A percentile compares a stretch with the other conserved stretches of the same genome.
phyloP scores from a whole-genome alignment of 2,113 vertebrate genomes.

The Tragelaphus imberbis region DNA sequence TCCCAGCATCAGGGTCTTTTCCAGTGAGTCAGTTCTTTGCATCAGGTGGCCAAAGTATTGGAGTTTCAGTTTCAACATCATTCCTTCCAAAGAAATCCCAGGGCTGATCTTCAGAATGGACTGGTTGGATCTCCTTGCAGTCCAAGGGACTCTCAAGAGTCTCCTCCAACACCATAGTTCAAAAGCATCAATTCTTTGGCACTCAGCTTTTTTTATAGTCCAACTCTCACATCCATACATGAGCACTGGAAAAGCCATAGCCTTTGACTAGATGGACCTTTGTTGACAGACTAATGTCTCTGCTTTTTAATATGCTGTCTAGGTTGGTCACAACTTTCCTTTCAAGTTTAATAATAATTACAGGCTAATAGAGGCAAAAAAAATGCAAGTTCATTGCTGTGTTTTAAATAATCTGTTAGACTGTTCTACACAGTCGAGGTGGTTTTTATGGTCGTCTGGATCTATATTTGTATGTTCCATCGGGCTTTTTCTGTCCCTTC shows the following conservation, averaged over 20 bases:
- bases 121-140: background rate
- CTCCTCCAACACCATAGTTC: background rate
- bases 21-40: accelerated
- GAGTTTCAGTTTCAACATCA: background rate
- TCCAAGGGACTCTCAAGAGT: background rate
- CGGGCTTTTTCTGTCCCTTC: background rate
- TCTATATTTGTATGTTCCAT: background rate
- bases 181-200: background rate
- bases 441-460: background rate
- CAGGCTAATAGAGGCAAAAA: background rate
- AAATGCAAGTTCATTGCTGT: background rate
- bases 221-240: background rate
- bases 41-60: background rate
- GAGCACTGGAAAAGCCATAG: background rate
- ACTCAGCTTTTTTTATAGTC: background rate
- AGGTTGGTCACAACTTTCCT: background rate
- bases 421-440: background rate
- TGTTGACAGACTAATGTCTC: background rate
- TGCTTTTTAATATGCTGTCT: background rate
- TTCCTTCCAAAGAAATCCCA: background rate
- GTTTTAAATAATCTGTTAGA: background rate
- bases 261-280: background rate
- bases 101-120: background rate
- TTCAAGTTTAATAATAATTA: background rate
- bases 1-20: background rate